Conservation (phyloP, 1,140 invertebrate species). For the Bombus vancouverensis region DNA sequence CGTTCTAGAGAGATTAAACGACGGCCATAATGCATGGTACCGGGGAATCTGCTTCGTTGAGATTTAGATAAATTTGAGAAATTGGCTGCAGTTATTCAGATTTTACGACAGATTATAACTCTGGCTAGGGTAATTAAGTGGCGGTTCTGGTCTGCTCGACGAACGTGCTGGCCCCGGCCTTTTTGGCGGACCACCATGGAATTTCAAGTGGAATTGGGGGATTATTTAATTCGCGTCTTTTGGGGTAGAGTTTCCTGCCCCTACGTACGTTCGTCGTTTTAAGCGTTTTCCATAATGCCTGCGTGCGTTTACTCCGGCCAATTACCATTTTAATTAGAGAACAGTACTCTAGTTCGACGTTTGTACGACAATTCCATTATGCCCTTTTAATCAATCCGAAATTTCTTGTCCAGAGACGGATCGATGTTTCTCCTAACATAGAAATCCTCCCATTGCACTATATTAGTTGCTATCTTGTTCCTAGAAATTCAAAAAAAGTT, state of each 20-base stretch:
- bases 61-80: conserved; percentile 74
- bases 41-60: conserved; percentile 57
- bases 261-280: conserved; percentile 42
- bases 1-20: conserved; percentile 27
- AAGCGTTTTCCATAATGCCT: conserved; percentile 67
- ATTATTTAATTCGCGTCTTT: conserved; percentile 68
- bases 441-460: too few species aligned
- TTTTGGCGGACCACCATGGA: conserved; percentile 63
- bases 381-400: conserved; percentile 43
- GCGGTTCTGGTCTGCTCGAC: conserved; percentile 39
- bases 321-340: conserved; percentile 72
- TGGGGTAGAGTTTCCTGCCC: background rate
- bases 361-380: conserved; percentile 57
- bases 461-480: too few species aligned
- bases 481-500: too few species aligned
- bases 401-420: background rate
- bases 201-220: conserved; percentile 69
- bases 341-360: conserved; percentile 54
- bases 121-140: conserved; percentile 69
- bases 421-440: background rate
- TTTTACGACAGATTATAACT: conserved; percentile 73
- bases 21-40: background rate
- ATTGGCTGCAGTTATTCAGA: conserved; percentile 72
- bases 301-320: conserved; percentile 48
- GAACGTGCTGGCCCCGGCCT: conserved; percentile 53